These are phyloP conservation scores for Microplitis demolitor DNA, from an alignment of 1,140 invertebrate genomes.

Conservation along the genomic window DNA sequence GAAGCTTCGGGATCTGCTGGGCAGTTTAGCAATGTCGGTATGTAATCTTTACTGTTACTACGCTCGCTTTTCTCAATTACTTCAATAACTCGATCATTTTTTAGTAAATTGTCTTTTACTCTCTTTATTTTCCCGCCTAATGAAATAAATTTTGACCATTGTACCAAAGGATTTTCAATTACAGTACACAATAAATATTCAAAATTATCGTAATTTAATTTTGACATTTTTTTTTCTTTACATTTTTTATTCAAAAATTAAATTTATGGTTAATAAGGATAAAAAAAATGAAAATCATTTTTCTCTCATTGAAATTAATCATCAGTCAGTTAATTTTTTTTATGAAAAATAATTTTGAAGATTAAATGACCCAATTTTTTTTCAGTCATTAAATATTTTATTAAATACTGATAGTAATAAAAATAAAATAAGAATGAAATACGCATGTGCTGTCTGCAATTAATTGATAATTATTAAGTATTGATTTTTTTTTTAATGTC, in stretches of 20 bases:
- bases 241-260: not conserved
- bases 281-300: not conserved
- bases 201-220: slow-evolving; percentile 31
- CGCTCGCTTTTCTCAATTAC: slow-evolving; percentile 26
- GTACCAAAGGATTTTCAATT: slow-evolving; percentile 32
- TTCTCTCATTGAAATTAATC: not conserved
- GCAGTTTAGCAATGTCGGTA: slow-evolving; percentile 33
- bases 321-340: not conserved
- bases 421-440: not conserved
- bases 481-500: slow-evolving; percentile 58
- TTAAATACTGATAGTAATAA: not conserved
- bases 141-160: slow-evolving; percentile 40
- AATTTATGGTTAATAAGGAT: not conserved
- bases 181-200: slow-evolving; percentile 35
- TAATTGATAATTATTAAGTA: slow-evolving; percentile 62
- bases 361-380: not conserved
- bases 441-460: slow-evolving; percentile 35
- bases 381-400: not conserved
- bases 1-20: slow-evolving; percentile 30
- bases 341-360: not conserved
- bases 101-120: slow-evolving; percentile 31
- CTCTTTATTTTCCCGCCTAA: slow-evolving; percentile 34
- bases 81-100: slow-evolving; percentile 38
- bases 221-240: slow-evolving; percentile 15
- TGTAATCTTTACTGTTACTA: slow-evolving; percentile 23